Conservation (phyloP, 2,113 vertebrate genomes). For the Leptodactylus fuscus region DNA sequence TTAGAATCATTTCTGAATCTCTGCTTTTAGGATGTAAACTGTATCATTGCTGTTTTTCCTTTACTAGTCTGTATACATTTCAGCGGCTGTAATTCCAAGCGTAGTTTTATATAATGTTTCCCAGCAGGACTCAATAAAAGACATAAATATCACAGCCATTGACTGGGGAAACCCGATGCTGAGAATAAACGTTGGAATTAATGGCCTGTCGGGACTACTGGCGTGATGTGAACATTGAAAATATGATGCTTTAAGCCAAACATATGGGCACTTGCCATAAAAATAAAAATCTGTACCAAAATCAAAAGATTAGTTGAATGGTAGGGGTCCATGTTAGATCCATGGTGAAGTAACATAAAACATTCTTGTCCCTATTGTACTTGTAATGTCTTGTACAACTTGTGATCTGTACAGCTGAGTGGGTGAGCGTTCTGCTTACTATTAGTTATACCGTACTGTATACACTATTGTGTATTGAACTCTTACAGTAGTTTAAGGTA, state of each 20-base stretch:
- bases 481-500: too few species aligned
- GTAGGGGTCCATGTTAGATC: constrained; percentile 29
- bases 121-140: constrained; percentile 61
- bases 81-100: constrained; percentile 58
- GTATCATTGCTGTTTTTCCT: constrained; percentile 51
- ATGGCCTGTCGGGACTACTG: constrained; percentile 60
- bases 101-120: constrained; percentile 60
- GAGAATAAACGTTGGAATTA: constrained; percentile 60
- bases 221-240: constrained; percentile 56
- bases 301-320: constrained; percentile 56
- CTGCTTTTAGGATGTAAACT: constrained; percentile 43
- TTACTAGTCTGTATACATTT: constrained; percentile 57
- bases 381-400: background rate
- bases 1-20: constrained; percentile 54
- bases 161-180: constrained; percentile 56
- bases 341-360: constrained; percentile 47
- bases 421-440: background rate
- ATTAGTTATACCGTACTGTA: background rate
- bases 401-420: background rate
- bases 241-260: constrained; percentile 60
- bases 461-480: too few species aligned
- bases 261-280: constrained; percentile 58
- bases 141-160: constrained; percentile 58
- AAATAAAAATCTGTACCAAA: constrained; percentile 53
- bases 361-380: constrained; percentile 25